These are phyloP conservation scores for Eunapius fragilis DNA, from an alignment of 37 sponge, comb jelly and placozoan genomes.

Conservation along the genomic window DNA sequence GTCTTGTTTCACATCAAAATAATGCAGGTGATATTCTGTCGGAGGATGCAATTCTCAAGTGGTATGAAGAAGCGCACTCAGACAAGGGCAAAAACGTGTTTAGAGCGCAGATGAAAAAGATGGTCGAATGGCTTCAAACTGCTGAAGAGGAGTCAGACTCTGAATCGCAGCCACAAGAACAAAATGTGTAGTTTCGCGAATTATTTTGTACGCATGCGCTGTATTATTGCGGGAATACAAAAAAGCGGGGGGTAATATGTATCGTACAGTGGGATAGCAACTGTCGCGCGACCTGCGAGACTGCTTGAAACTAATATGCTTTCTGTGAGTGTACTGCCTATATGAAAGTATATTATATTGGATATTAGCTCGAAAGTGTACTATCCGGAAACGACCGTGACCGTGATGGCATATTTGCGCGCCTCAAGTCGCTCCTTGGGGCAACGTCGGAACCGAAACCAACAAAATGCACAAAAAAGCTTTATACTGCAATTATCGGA, in stretches of 20 bases:
- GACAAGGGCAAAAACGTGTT: constrained; percentile 89
- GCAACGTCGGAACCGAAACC: constrained; percentile 2
- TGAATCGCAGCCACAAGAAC: neutral
- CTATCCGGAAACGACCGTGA: neutral
- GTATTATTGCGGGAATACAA: neutral
- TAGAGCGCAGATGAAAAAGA: constrained; percentile 83
- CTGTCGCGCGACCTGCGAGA: neutral
- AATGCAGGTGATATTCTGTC: constrained; percentile 81
- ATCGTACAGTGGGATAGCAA: neutral
- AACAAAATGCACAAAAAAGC: constrained; percentile 41
- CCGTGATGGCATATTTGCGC: neutral
- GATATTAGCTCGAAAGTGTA: neutral
- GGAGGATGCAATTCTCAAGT: constrained; percentile 92
- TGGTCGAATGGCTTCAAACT: constrained; percentile 94
- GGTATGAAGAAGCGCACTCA: constrained; percentile 84
- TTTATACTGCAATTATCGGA: constrained; percentile 17
- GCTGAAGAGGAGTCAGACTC: constrained; percentile 84
- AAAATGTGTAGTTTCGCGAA: neutral
- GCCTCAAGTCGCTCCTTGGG: constrained; percentile 14
- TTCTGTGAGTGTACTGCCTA: neutral
- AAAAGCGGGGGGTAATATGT: neutral
- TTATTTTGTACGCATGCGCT: neutral
- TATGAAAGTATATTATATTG: neutral
- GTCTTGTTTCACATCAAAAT: neutral
- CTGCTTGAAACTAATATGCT: neutral